Base-by-base conservation (phyloP, 2,113 vertebrate genomes). In the Odocoileus hemionus region DNA sequence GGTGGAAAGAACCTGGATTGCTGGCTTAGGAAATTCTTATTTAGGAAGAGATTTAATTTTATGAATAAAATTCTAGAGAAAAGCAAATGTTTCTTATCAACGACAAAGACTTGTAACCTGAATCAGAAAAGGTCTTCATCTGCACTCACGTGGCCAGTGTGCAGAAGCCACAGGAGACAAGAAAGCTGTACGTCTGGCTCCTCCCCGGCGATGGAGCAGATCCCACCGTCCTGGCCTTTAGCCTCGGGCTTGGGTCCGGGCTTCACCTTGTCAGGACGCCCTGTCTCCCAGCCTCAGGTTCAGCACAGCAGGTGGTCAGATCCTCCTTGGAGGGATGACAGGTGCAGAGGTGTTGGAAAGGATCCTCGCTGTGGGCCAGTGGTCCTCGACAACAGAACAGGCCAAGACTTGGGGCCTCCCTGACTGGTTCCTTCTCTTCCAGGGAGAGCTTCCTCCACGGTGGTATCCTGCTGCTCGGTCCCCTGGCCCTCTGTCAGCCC, bases 401-500 rank as follows among this genome's bases (percentile, higher is more conserved):
- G n/a, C 55, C 5, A 9, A 13, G 91, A 14, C 30, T 4, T 28
- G 16, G 14, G 36, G 61, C 74, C 82, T 76, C 60, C 36, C 86
- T 50, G 47, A 74, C 9, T 1, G 8, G 0, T 4, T 1, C 87
- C 83, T 91, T 96, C 60, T 98, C 57, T 97, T 94, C 36, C 80
- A 97, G 97, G 97, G 74, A 90, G 60, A 54, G n/a, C 90, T 14
- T 87, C 95, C 30, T 61, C 76, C 39, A 28, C 33, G 1, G n/a
- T 84, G 88, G 97, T 95, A 95, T 93, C 97, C 97, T 74, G 26
- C 95, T 52, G 82, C 86, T 23, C 21, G 2, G 12, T 54, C 14
- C 61, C 28, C 55, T 19, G 74, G 11, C 33, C 55, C 43, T 47
- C 21, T 2, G 17, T 21, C 26, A 12, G 78, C 17, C n/a, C 36